These are phyloP conservation scores for Alouatta palliata DNA, from an alignment of 2,113 vertebrate genomes.

Conservation along the genomic window DNA sequence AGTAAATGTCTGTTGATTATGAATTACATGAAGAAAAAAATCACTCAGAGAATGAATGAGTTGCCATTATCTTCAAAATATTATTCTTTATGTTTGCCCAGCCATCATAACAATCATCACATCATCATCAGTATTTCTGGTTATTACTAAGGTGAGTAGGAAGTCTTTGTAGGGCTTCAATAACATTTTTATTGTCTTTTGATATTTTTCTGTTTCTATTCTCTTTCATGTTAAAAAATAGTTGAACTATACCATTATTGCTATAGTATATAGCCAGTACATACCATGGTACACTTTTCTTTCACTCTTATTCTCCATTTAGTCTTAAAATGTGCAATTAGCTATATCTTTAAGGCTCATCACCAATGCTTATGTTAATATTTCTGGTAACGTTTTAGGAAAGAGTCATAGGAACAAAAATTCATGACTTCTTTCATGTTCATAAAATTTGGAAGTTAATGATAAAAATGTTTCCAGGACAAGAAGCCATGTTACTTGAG, in stretches of 20 bases:
- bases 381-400: neutral
- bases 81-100: neutral
- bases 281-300: neutral
- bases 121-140: neutral
- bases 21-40: neutral
- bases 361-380: neutral
- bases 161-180: neutral
- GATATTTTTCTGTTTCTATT: neutral
- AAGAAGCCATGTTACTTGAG: neutral
- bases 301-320: neutral
- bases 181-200: neutral
- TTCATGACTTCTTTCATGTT: neutral
- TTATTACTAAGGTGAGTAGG: rapidly evolving
- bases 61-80: neutral
- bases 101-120: neutral
- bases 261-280: neutral
- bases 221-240: neutral
- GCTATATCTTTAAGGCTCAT: neutral
- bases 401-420: neutral
- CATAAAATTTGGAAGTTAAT: neutral
- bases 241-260: neutral
- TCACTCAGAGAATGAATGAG: neutral
- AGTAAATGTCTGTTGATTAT: neutral
- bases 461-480: neutral
- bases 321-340: neutral